These are phyloP conservation scores for Magallana ariakensis DNA, from an alignment of 1,140 invertebrate species.

Conservation along the genomic window DNA sequence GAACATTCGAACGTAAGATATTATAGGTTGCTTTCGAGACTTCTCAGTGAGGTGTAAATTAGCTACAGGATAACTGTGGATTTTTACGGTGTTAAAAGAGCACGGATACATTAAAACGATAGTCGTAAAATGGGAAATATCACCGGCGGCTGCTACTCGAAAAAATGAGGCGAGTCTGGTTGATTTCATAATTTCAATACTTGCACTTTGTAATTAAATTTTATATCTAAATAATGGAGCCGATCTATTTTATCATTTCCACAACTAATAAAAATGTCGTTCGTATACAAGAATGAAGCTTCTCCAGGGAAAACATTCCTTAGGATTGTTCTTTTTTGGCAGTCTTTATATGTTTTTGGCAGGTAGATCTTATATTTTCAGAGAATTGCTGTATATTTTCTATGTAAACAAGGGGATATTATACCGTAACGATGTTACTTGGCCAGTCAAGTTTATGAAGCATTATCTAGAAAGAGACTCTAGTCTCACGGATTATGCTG, in stretches of 20 bases:
- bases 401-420: slow-evolving; percentile 12
- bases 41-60: background rate
- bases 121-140: slow-evolving; percentile 18
- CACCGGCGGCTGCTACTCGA: slow-evolving; percentile 9
- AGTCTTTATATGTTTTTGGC: background rate
- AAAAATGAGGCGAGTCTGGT: slow-evolving; percentile 31
- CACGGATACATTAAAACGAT: slow-evolving; percentile 19
- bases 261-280: slow-evolving; percentile 35
- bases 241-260: slow-evolving; percentile 37
- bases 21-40: slow-evolving; percentile 8
- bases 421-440: slow-evolving; percentile 13
- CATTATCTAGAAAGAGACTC: background rate
- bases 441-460: slow-evolving; percentile 8
- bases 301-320: slow-evolving; percentile 6
- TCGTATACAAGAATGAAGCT: slow-evolving; percentile 34
- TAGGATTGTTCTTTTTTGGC: slow-evolving; percentile 28
- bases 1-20: background rate
- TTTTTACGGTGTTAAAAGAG: slow-evolving; percentile 31
- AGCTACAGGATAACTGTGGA: slow-evolving; percentile 23
- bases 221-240: slow-evolving; percentile 30
- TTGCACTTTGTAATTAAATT: slow-evolving; percentile 39
- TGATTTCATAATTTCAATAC: slow-evolving; percentile 18
- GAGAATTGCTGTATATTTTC: background rate
- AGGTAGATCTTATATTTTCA: background rate
- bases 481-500: background rate